Conservation (phyloP, 2,888 invertebrate species). For the Drosophila quinaria region DNA sequence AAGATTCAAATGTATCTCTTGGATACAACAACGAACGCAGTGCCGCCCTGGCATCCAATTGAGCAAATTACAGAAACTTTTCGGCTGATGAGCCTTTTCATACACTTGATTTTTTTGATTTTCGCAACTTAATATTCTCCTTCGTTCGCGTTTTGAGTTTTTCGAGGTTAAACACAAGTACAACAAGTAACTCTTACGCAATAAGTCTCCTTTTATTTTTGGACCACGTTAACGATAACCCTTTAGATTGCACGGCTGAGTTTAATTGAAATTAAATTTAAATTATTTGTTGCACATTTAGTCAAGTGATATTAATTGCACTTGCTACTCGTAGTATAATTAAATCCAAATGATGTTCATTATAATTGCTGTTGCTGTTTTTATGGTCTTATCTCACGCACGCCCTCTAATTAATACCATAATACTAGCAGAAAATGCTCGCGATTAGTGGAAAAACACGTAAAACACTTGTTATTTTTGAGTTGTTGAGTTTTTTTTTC, state of each 20-base stretch:
- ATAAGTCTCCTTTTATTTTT: slow-evolving; percentile 39
- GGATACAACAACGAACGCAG: slow-evolving; percentile 51
- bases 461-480: slow-evolving; percentile 30
- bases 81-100: slow-evolving; percentile 72
- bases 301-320: slow-evolving; percentile 3
- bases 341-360: slow-evolving; percentile 11
- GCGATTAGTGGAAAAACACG: slow-evolving; percentile 39
- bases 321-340: slow-evolving; percentile 7
- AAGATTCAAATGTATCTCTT: slow-evolving; percentile 72
- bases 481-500: slow-evolving; percentile 20
- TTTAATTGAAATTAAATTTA: slow-evolving; percentile 5
- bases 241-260: slow-evolving; percentile 8
- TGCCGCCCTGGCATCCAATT: slow-evolving; percentile 70
- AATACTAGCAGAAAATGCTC: slow-evolving; percentile 13
- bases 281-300: background rate
- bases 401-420: slow-evolving; percentile 29
- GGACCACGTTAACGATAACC: slow-evolving; percentile 10
- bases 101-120: slow-evolving; percentile 22
- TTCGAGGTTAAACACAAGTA: slow-evolving; percentile 16
- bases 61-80: slow-evolving; percentile 81
- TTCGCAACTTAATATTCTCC: background rate
- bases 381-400: slow-evolving; percentile 63
- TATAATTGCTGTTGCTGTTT: slow-evolving; percentile 2
- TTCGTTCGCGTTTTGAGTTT: slow-evolving; percentile 4
- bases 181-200: slow-evolving; percentile 38